Base-by-base conservation (phyloP, 2,888 invertebrate species). In the Uropetala carovei region DNA sequence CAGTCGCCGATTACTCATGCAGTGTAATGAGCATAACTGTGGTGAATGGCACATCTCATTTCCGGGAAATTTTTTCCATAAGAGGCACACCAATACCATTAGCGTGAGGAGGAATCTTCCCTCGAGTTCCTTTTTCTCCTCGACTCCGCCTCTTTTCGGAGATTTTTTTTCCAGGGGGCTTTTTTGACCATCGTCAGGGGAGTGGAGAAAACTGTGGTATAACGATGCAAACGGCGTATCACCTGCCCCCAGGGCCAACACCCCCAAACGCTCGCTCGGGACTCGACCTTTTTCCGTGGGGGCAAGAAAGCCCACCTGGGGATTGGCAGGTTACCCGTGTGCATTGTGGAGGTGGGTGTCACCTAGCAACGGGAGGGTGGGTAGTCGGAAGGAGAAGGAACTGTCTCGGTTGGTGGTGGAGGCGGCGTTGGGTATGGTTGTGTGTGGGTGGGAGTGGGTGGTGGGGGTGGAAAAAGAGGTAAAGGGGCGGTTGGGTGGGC, bases 291-390 rank as follows among this genome's bases (percentile, higher is more conserved):
- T 10, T 64, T 14, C 64, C 64, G 7, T 64, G 7, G 14, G 68
- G 68, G n/a, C 68, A 68, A 75, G 18, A 75, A 27, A 27, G 75
- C 22, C 75, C 75, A 27, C 75, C 1, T 27, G 75, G 75, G 75
- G 75, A 75, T 75, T 75, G 75, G 75, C 75, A 75, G 75, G 75
- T 75, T 75, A 75, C 75, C 75, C 27, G 75, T 22, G 75, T 75
- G 75, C 75, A 75, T 4, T 27, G 75, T 27, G 75, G 75, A 75
- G 75, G 75, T 75, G 75, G 75, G 75, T 75, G 75, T 75, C 75
- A 75, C 75, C 75, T 75, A 75, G 75, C 75, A 75, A 75, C 75
- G 75, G 75, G 64, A 18, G 43, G 43, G 43, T 43, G 43, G 43
- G 43, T 43, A 10, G 64, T 64, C n/a, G 75, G 75, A 27, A 75